Evolutionary conservation across 2,113 vertebrate species (phyloP).

Genomic region (Siniperca chuatsi): DNA sequence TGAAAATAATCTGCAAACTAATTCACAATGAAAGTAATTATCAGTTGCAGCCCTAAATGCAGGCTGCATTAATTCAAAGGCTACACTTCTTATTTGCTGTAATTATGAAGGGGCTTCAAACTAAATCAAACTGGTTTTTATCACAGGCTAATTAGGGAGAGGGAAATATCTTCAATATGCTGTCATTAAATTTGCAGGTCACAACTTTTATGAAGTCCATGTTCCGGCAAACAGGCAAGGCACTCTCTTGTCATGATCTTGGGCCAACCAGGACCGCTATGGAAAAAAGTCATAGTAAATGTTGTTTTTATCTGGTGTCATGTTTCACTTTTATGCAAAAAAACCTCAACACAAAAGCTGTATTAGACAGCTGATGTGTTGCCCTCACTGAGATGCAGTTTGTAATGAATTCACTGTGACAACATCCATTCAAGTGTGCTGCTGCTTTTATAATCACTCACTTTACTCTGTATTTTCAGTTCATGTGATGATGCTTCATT

Average conservation of each 20-base stretch:
- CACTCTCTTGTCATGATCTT: not conserved
- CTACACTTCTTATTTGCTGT: not conserved
- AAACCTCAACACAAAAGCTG: not conserved
- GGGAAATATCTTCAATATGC: not conserved
- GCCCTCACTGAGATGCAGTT: not conserved
- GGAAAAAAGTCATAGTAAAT: not conserved
- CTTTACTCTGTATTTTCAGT: not conserved
- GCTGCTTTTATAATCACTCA: not conserved
- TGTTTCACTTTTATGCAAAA: slow-evolving; percentile 4
- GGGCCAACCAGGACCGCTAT: not conserved
- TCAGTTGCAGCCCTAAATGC: not conserved
- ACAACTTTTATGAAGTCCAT: not conserved
- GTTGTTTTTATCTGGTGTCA: slow-evolving; percentile 8
- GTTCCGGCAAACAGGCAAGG: not conserved
- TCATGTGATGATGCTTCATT: not conserved
- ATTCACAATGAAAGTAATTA: not conserved
- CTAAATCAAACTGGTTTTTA: not conserved
- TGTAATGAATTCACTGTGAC: not conserved
- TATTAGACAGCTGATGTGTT: not conserved
- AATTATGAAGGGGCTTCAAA: not conserved
- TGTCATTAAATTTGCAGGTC: slow-evolving; percentile 20
- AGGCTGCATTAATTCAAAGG: not conserved
- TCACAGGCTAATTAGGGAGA: not conserved
- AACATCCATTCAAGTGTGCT: not conserved
- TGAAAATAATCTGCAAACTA: not conserved